Conservation (phyloP, 1,140 invertebrate species). For the Maconellicoccus hirsutus region DNA sequence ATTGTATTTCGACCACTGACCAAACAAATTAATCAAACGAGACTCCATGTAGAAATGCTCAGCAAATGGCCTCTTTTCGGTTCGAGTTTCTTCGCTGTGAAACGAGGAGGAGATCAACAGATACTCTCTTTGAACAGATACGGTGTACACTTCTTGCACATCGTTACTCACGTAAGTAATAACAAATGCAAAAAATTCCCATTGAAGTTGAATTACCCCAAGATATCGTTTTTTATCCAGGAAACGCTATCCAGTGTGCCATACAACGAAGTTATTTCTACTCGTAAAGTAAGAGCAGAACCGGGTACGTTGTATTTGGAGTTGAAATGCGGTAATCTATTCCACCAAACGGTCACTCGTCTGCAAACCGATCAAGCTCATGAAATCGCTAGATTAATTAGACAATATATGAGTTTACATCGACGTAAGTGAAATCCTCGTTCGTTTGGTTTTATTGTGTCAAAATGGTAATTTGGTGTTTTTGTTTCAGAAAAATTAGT, state of each 20-base stretch:
- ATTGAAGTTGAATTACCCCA: no score
- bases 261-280: slow-evolving; percentile 90
- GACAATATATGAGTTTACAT: slow-evolving; percentile 88
- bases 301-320: slow-evolving; percentile 87
- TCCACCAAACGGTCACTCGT: slow-evolving; percentile 88
- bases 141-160: slow-evolving; percentile 87
- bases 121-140: slow-evolving; percentile 85
- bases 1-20: no score
- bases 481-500: no score
- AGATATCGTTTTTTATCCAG: slow-evolving; percentile 34
- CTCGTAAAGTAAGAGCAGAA: slow-evolving; percentile 81
- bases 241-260: slow-evolving; percentile 83
- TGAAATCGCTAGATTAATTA: slow-evolving; percentile 85
- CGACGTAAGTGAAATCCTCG: slow-evolving; percentile 29
- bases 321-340: slow-evolving; percentile 92
- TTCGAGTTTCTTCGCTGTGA: slow-evolving; percentile 94
- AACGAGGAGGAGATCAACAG: slow-evolving; percentile 63
- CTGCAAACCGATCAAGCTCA: slow-evolving; percentile 95
- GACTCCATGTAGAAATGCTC: slow-evolving; percentile 74
- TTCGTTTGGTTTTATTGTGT: no score
- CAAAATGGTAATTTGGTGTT: no score
- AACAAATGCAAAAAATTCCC: no score
- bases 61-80: slow-evolving; percentile 93
- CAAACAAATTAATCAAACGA: no score
- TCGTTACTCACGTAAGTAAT: slow-evolving; percentile 77